These are phyloP conservation scores for Myotis brandtii DNA, from an alignment of 2,113 vertebrate species.

Conservation along the genomic window DNA sequence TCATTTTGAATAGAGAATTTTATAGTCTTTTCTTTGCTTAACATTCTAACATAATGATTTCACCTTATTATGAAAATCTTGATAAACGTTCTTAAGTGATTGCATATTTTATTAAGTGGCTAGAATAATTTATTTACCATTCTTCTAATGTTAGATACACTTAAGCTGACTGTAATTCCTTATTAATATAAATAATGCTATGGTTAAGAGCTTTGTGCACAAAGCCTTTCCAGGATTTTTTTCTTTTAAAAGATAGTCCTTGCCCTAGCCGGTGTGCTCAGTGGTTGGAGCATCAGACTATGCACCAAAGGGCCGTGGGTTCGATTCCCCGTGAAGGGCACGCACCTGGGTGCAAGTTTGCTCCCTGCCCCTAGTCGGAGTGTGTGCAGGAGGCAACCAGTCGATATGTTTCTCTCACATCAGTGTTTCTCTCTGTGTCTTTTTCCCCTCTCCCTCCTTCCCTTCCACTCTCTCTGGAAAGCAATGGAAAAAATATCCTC, in stretches of 20 bases:
- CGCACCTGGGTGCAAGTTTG: not conserved
- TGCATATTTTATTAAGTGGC: constrained; percentile 32
- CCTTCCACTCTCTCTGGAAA: not conserved
- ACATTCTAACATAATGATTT: constrained; percentile 14
- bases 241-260: not conserved
- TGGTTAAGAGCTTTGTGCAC: not conserved
- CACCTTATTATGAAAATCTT: constrained; percentile 40
- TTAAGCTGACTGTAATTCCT: not conserved
- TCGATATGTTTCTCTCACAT: not conserved
- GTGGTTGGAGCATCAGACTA: not conserved
- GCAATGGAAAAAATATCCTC: not conserved
- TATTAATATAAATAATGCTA: constrained; percentile 20
- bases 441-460: not conserved
- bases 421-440: not conserved
- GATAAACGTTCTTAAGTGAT: not conserved
- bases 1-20: constrained; percentile 47
- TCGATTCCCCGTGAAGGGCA: not conserved
- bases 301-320: not conserved
- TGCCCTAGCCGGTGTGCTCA: not conserved
- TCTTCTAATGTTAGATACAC: constrained; percentile 8
- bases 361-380: not conserved
- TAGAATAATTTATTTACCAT: constrained; percentile 42
- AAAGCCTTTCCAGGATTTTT: constrained; percentile 8
- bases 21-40: constrained; percentile 43
- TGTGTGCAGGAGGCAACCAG: not conserved